Evolutionary conservation across 2,888 invertebrate genomes (phyloP).

Genomic region (Physocephala rufipes): DNA sequence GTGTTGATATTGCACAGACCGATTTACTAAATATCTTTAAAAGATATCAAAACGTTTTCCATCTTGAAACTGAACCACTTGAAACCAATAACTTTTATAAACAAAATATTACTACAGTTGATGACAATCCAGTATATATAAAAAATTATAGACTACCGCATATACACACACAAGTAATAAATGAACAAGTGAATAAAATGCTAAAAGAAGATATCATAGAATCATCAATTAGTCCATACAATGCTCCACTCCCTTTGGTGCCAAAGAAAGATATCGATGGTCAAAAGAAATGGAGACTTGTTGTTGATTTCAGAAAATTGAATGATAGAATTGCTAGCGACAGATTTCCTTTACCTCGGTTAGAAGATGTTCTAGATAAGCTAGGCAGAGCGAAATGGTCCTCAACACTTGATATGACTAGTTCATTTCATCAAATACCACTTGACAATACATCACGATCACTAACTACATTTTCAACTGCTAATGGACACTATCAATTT

Average conservation of each 20-base stretch:
- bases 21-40: background rate
- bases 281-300: conserved; percentile 34
- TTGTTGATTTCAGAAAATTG: conserved; percentile 7
- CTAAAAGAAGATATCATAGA: conserved; percentile 36
- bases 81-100: background rate
- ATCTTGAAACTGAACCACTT: background rate
- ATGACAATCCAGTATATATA: conserved; percentile 13
- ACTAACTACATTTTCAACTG: conserved; percentile 3
- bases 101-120: background rate
- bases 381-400: conserved; percentile 39
- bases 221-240: conserved; percentile 36
- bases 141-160: conserved; percentile 18
- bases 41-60: conserved; percentile 3
- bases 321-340: conserved; percentile 31
- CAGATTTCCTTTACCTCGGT: conserved; percentile 26
- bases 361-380: conserved; percentile 36
- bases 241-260: conserved; percentile 41
- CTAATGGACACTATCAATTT: conserved; percentile 38
- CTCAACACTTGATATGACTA: conserved; percentile 39
- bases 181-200: conserved; percentile 30
- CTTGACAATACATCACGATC: conserved; percentile 22
- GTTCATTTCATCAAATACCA: conserved; percentile 37
- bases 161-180: background rate
- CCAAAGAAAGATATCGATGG: conserved; percentile 37
- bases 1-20: background rate